Base-by-base conservation (phyloP, 2,797 vertebrate species). In the Coranthus polyacanthus region DNA sequence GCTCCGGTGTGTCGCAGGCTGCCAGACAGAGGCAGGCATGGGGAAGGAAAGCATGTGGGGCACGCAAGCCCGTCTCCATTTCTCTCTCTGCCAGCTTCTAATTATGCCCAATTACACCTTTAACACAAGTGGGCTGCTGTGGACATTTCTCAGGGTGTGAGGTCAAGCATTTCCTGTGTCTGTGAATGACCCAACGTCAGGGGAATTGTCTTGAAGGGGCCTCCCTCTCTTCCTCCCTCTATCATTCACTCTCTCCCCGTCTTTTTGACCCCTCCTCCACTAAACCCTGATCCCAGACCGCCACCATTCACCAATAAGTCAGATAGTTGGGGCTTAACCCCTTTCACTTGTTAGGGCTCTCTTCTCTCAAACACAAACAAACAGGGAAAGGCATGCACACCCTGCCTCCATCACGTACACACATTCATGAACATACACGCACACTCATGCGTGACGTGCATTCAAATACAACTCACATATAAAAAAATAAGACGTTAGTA, bases 161-260 rank as follows among this genome's bases (percentile, higher is more conserved):
- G 89, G 90, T 90, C 90, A 92, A 93, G 90, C 90, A 94, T 94
- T 93, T 94, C 93, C 93, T 92, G 88, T 88, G 88, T 91, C 90
- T 87, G 71, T 87, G 83, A 91, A 90, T 91, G 88, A 88, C 87
- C 84, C 75, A 65, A 78, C 85, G 80, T 88, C 84, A 39, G 72
- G 86, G 87, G 87, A 91, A 92, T 89, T 91, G 89, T 90, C 86
- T 79, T 78, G 78, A 72, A 62, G 80, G 82, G 82, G 82, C 75
- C 81, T 75, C 78, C 60, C 68, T 66, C 77, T 77, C 74, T 57
- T 76, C 71, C 76, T 78, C 78, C 65, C 73, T 67, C 78, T 75
- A 79, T 84, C 85, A 88, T 88, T 89, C 86, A 85, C 79, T 79
- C 76, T 46, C 79, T 77, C 73, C 50, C 73, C 52, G 18, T 73